Evolutionary conservation across 2,113 vertebrate species (phyloP).

Genomic region (Festucalex cinctus): DNA sequence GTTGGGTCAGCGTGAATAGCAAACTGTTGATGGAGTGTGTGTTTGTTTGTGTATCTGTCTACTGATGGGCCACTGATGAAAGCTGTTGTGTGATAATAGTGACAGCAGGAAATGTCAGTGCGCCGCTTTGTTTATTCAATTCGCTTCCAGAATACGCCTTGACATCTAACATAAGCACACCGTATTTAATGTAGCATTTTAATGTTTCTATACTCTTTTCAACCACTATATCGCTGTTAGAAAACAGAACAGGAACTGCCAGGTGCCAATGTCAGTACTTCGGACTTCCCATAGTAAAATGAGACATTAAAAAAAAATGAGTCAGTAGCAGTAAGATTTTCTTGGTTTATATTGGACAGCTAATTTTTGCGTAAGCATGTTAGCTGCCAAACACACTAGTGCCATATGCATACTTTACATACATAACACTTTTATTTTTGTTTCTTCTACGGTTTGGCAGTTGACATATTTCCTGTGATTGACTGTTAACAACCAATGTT

Average conservation of each 20-base stretch:
- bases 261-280: slow-evolving; percentile 15
- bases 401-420: too few species aligned
- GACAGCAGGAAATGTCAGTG: slow-evolving; percentile 35
- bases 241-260: slow-evolving; percentile 28
- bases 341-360: background rate
- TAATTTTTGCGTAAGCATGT: too few species aligned
- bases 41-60: slow-evolving; percentile 24
- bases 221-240: slow-evolving; percentile 4
- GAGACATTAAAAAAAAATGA: background rate
- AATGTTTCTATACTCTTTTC: slow-evolving; percentile 14
- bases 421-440: too few species aligned
- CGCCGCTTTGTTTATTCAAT: slow-evolving; percentile 30
- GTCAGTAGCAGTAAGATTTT: background rate
- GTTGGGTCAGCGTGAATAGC: slow-evolving; percentile 23
- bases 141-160: slow-evolving; percentile 6
- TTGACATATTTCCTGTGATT: too few species aligned
- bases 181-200: slow-evolving; percentile 36
- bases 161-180: background rate
- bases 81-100: slow-evolving; percentile 21
- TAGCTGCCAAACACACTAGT: too few species aligned
- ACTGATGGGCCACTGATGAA: slow-evolving; percentile 16
- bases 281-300: slow-evolving; percentile 2
- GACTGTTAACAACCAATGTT: too few species aligned
- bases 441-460: too few species aligned
- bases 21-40: slow-evolving; percentile 32